These are phyloP conservation scores for Salvelinus sp. DNA, from an alignment of 2,113 vertebrate genomes.

Conservation along the genomic window DNA sequence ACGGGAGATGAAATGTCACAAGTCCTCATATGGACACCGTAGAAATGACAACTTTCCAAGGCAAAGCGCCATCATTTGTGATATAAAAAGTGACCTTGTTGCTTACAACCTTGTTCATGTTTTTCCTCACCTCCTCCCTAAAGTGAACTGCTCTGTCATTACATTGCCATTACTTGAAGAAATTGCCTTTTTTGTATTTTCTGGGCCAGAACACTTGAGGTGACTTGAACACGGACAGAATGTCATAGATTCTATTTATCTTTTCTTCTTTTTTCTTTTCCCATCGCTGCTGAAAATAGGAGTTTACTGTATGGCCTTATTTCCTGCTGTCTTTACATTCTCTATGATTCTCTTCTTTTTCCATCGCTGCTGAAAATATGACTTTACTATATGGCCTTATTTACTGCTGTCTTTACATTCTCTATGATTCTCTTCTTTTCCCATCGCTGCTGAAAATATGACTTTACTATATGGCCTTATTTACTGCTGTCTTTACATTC, in stretches of 20 bases:
- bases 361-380: conserved; percentile 57
- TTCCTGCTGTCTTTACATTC: conserved; percentile 44
- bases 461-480: conserved; percentile 46
- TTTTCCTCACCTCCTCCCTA: conserved; percentile 33
- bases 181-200: conserved; percentile 42
- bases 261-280: conserved; percentile 14
- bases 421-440: conserved; percentile 32
- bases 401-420: conserved; percentile 42
- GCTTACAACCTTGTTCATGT: conserved; percentile 5
- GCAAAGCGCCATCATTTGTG: conserved; percentile 52
- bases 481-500: conserved; percentile 42
- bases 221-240: conserved; percentile 45
- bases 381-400: conserved; percentile 46
- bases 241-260: conserved; percentile 19
- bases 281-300: conserved; percentile 57
- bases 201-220: conserved; percentile 36
- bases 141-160: conserved; percentile 33
- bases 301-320: conserved; percentile 45
- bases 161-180: conserved; percentile 42
- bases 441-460: conserved; percentile 57
- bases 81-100: conserved; percentile 8
- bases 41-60: conserved; percentile 10
- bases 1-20: no score
- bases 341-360: conserved; percentile 32
- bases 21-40: conserved; percentile 19